phyloP scores from a whole-genome alignment of 2,888 invertebrate species.

The Andrena camellia region DNA sequence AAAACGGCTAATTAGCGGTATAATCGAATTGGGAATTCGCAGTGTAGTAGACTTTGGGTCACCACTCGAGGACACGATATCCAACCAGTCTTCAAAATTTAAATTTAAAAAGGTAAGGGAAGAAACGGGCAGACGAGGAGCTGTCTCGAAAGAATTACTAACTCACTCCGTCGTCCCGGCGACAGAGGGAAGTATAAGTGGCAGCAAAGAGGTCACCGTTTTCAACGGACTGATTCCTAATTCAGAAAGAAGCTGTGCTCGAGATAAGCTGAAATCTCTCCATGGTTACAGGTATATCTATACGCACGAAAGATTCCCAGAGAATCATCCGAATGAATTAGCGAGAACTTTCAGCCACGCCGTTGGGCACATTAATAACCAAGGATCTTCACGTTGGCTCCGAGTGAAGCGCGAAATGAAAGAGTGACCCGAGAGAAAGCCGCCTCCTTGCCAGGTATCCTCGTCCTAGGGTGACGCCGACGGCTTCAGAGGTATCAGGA shows the following conservation, averaged over 20 bases:
- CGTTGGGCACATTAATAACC: constrained; percentile 63
- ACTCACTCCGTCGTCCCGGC: neutral
- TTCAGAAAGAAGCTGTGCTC: constrained; percentile 43
- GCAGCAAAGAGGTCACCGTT: constrained; percentile 20
- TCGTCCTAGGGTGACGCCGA: constrained; percentile 34
- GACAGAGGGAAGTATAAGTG: neutral
- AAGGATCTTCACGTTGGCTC: constrained; percentile 35
- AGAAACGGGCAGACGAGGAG: neutral
- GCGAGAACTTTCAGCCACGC: constrained; percentile 46
- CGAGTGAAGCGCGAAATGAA: constrained; percentile 55
- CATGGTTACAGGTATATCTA: neutral
- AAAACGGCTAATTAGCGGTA: too few relatives aligned
- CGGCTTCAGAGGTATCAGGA: constrained; percentile 60
- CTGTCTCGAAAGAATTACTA: constrained; percentile 24
- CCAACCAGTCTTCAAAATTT: neutral
- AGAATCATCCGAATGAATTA: constrained; percentile 60
- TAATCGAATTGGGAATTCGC: too few relatives aligned
- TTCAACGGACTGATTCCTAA: constrained; percentile 48
- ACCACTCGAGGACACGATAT: neutral
- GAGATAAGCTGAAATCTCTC: constrained; percentile 33
- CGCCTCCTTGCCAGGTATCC: constrained; percentile 33
- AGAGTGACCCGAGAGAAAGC: constrained; percentile 46
- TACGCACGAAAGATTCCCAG: constrained; percentile 13
- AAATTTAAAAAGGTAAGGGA: neutral
- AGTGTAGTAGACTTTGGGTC: neutral